These are phyloP conservation scores for Drosophila ustulata DNA, from an alignment of 2,888 invertebrate genomes.

Conservation along the genomic window DNA sequence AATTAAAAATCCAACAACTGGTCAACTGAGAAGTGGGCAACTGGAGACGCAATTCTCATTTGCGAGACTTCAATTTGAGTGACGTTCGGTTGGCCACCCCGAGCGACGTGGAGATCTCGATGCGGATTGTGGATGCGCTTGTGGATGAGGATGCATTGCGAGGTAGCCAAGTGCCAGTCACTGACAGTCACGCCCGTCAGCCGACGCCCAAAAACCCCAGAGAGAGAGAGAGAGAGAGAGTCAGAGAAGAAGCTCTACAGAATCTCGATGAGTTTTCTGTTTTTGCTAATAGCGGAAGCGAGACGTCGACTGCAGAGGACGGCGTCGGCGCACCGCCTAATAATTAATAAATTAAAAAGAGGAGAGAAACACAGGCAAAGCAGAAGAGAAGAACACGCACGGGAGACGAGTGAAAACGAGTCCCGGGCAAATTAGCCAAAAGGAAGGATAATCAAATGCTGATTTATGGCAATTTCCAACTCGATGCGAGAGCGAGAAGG, in stretches of 20 bases:
- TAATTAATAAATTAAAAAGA: constrained; percentile 76
- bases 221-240: background rate
- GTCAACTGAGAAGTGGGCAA: constrained; percentile 8
- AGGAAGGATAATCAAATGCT: constrained; percentile 78
- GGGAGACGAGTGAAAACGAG: constrained; percentile 47
- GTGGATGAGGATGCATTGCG: constrained; percentile 38
- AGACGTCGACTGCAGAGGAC: constrained; percentile 6
- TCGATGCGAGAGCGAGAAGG: constrained; percentile 37
- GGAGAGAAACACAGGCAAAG: background rate
- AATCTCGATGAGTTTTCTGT: constrained; percentile 22
- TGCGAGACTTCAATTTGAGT: constrained; percentile 77
- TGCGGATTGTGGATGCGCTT: constrained; percentile 5
- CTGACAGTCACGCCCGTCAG: constrained; percentile 28
- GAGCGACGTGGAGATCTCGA: constrained; percentile 36
- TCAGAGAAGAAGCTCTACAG: background rate
- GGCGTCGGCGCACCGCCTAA: constrained; percentile 60
- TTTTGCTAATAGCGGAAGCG: constrained; percentile 77
- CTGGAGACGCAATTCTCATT: constrained; percentile 67
- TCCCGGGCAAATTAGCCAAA: constrained; percentile 33
- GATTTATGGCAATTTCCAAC: constrained; percentile 75
- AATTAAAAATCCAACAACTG: constrained; percentile 79
- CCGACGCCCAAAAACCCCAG: constrained; percentile 30
- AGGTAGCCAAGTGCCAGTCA: constrained; percentile 74
- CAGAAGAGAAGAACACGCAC: constrained; percentile 60
- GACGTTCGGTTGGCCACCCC: constrained; percentile 77